These are phyloP conservation scores for Poeciliopsis prolifica DNA, from an alignment of 2,113 vertebrate species.

Conservation along the genomic window DNA sequence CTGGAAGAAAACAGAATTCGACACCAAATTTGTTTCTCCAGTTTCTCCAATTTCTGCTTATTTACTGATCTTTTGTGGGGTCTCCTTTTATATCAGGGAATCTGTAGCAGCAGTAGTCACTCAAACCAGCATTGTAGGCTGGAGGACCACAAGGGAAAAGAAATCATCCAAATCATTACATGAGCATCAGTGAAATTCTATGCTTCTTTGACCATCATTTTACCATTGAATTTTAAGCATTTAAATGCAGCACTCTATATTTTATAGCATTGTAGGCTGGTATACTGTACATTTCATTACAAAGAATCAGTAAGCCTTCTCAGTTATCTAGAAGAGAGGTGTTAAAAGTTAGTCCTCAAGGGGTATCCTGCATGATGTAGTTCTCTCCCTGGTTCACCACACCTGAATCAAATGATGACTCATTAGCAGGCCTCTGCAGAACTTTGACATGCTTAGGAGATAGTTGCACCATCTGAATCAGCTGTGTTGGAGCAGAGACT, in stretches of 20 bases:
- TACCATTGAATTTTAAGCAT: neutral
- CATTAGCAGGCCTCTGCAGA: too few relatives aligned
- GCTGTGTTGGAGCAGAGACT: too few relatives aligned
- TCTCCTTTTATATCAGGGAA: constrained; percentile 18
- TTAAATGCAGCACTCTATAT: neutral
- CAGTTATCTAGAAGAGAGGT: neutral
- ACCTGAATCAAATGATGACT: too few relatives aligned
- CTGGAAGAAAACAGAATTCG: constrained; percentile 14
- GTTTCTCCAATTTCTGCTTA: constrained; percentile 23
- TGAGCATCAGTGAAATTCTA: constrained; percentile 13
- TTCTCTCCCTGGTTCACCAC: too few relatives aligned
- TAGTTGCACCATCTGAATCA: too few relatives aligned
- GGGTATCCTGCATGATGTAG: too few relatives aligned
- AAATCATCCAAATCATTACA: constrained; percentile 12
- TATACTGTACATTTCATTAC: neutral
- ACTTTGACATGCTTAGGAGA: too few relatives aligned
- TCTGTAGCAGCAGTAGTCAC: constrained; percentile 19
- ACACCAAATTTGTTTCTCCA: constrained; percentile 30
- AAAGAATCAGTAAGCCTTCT: neutral
- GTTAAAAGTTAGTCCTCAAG: too few relatives aligned
- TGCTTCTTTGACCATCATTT: neutral
- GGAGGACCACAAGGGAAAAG: constrained; percentile 13
- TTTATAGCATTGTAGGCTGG: neutral
- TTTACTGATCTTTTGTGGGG: constrained; percentile 19
- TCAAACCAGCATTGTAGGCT: constrained; percentile 1